phyloP scores from a whole-genome alignment of 1,140 invertebrate genomes.

The Polypedilum vanderplanki region DNA sequence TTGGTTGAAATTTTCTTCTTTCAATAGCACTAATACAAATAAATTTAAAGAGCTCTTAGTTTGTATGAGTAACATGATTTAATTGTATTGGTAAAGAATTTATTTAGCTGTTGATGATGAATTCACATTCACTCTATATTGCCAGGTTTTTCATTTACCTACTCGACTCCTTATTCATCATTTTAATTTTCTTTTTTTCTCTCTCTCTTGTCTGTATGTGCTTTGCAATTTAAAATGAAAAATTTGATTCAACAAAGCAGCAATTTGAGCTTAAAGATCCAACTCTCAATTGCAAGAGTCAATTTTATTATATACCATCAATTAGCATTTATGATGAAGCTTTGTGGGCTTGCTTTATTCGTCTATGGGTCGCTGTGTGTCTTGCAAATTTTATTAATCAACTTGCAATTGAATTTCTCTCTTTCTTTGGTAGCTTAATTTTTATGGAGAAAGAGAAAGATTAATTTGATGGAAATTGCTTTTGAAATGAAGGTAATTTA shows the following conservation, averaged over 20 bases:
- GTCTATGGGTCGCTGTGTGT: background rate
- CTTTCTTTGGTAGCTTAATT: background rate
- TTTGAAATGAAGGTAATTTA: no score
- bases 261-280: background rate
- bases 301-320: constrained; percentile 3
- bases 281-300: background rate
- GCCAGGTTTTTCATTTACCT: constrained; percentile 5
- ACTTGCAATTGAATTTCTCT: background rate
- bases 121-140: background rate
- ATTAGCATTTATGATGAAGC: background rate
- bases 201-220: background rate
- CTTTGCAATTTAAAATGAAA: background rate
- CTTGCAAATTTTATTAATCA: background rate
- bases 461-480: background rate
- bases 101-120: background rate
- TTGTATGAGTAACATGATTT: background rate
- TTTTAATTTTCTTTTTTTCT: background rate
- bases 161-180: constrained; percentile 11
- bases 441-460: no score
- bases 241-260: constrained; percentile 3
- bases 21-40: background rate
- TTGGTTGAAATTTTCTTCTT: background rate
- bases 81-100: background rate
- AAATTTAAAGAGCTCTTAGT: background rate
- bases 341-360: background rate